phyloP scores from a whole-genome alignment of 1,140 invertebrate species.

The Cotesia typhae region DNA sequence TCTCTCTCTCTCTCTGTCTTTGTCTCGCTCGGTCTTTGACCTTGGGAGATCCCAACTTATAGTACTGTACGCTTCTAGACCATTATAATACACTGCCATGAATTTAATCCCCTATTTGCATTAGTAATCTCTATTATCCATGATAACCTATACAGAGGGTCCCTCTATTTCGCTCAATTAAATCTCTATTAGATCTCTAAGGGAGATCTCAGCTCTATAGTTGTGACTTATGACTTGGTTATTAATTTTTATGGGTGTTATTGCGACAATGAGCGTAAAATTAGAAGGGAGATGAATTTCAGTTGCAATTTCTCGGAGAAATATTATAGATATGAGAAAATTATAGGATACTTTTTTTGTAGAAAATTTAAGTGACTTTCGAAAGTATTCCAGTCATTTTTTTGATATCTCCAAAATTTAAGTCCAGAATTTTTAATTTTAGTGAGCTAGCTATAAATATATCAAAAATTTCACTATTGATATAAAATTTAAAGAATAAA shows the following conservation, averaged over 20 bases:
- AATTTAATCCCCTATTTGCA: constrained; percentile 52
- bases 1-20: background rate
- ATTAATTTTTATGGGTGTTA: too few species aligned
- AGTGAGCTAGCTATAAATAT: background rate
- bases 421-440: background rate
- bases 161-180: constrained; percentile 3
- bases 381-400: too few species aligned
- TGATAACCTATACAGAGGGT: constrained; percentile 36
- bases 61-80: constrained; percentile 13
- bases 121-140: constrained; percentile 48
- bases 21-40: background rate
- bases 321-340: background rate
- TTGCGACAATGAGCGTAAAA: too few species aligned
- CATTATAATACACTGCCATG: constrained; percentile 45
- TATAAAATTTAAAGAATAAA: too few species aligned
- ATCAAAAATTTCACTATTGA: too few species aligned
- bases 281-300: too few species aligned
- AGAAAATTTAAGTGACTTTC: too few species aligned
- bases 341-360: background rate
- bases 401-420: too few species aligned
- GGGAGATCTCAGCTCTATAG: background rate
- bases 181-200: background rate
- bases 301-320: background rate
- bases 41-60: too few species aligned
- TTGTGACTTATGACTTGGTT: too few species aligned